Base-by-base conservation (phyloP, 2,888 invertebrate genomes). In the Mythimna pallens region DNA sequence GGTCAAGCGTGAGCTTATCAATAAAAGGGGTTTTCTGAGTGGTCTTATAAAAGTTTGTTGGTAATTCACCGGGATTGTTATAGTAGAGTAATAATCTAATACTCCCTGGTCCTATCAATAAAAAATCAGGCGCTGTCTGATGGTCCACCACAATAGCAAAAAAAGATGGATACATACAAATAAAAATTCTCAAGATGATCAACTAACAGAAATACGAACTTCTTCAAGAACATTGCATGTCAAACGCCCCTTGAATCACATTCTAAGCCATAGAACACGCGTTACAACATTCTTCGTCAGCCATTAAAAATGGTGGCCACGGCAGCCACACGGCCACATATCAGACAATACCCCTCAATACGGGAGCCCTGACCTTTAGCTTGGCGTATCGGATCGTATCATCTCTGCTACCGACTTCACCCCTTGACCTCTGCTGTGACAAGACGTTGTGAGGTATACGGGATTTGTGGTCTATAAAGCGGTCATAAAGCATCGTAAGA, bases 341-440 rank as follows among this genome's bases (percentile, higher is more conserved):
- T 90, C 92, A 91, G 91, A 93, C 93, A 93, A 93, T 93, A 90
- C 90, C 74, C 87, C 88, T 90, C 91, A 91, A 92, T 90, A 91
- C 93, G 84, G 91, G 87, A 92, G 93, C 91, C 84, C 85, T 79
- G 92, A 92, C 94, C 94, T 92, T 90, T 93, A 89, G 89, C 92
- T 85, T 89, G 90, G 89, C 90, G 86, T 93, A 93, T 94, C 93
- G 92, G 88, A 89, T 90, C 91, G 92, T 87, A 88, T 90, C 93
- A 94, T 94, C 94, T 92, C 88, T 73, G 92, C 92, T 93, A 92
- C 93, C 92, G 93, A 93, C 90, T 91, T 93, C 93, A 93, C 93
- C 95, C 87, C 80, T 73, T 87, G 92, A 93, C 94, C 94, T 87
- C 47, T 76, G 59, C 61, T 83, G 89, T 83, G 83, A 67, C 89